Conservation (phyloP, 2,113 vertebrate genomes). For the Gila orcuttii region DNA sequence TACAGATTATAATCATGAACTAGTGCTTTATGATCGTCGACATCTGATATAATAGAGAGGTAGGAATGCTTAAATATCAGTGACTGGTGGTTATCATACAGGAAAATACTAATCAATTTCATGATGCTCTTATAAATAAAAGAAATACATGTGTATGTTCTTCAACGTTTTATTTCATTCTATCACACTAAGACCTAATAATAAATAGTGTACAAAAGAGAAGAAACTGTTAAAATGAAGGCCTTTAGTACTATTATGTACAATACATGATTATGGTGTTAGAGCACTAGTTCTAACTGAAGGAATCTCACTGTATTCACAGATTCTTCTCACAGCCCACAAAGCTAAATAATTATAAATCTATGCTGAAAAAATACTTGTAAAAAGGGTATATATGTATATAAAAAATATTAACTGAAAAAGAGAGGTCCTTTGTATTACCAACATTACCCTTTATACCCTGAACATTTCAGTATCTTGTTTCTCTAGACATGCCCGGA, state of each 20-base stretch:
- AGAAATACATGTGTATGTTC: slow-evolving; percentile 59
- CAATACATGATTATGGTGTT: slow-evolving; percentile 59
- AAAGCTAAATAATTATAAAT: slow-evolving; percentile 61
- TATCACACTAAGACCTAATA: slow-evolving; percentile 84
- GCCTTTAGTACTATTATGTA: slow-evolving; percentile 62
- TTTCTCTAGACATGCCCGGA: not conserved
- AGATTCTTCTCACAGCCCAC: slow-evolving; percentile 61
- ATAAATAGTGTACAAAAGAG: slow-evolving; percentile 58
- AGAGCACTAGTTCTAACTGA: slow-evolving; percentile 60
- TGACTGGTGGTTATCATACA: not conserved
- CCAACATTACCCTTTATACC: slow-evolving; percentile 12
- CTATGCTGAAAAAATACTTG: slow-evolving; percentile 44
- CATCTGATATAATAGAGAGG: not conserved
- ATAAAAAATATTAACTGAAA: slow-evolving; percentile 47
- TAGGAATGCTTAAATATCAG: not conserved
- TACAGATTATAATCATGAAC: not conserved
- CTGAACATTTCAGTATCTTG: slow-evolving; percentile 4
- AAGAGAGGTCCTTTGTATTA: slow-evolving; percentile 17
- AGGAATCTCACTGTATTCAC: slow-evolving; percentile 45
- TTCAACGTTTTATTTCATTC: slow-evolving; percentile 79
- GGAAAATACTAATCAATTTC: not conserved
- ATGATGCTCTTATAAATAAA: slow-evolving; percentile 38
- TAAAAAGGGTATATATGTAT: slow-evolving; percentile 43
- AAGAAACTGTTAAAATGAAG: slow-evolving; percentile 51
- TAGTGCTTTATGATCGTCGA: too few species aligned